These are phyloP conservation scores for Spondyliosoma cantharus DNA, from an alignment of 2,797 vertebrate genomes.

Conservation along the genomic window DNA sequence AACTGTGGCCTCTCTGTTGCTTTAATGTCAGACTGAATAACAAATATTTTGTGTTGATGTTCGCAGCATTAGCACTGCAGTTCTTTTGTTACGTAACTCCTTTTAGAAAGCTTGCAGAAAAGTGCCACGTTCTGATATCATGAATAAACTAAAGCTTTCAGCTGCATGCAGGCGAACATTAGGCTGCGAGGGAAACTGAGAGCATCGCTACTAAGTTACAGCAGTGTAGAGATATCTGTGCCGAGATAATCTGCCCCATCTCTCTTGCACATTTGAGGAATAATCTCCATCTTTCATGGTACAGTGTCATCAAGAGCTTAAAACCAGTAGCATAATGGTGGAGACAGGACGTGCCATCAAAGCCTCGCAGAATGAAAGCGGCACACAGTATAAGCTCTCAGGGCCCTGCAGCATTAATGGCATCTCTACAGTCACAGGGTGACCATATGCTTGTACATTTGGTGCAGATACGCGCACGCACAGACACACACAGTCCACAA, in stretches of 20 bases:
- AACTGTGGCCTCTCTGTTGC: constrained; percentile 23
- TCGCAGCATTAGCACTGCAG: constrained; percentile 58
- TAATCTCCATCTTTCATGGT: constrained; percentile 77
- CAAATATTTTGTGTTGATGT: constrained; percentile 50
- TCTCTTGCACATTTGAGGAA: constrained; percentile 74
- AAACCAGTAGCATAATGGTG: constrained; percentile 71
- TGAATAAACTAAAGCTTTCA: constrained; percentile 78
- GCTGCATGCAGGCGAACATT: constrained; percentile 60
- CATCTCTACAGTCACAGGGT: constrained; percentile 71
- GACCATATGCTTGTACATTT: constrained; percentile 81
- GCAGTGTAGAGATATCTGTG: constrained; percentile 57
- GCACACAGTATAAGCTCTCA: constrained; percentile 58
- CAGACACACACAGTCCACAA: constrained; percentile 27
- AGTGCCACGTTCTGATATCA: constrained; percentile 68
- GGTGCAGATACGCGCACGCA: constrained; percentile 45
- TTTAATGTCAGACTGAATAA: constrained; percentile 43
- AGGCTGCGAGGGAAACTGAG: constrained; percentile 65
- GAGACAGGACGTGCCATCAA: constrained; percentile 53
- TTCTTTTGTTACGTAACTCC: constrained; percentile 67
- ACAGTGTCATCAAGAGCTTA: constrained; percentile 78
- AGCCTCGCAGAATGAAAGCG: constrained; percentile 47
- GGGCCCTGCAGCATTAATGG: constrained; percentile 69
- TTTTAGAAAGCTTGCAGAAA: constrained; percentile 68
- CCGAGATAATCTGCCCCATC: constrained; percentile 76
- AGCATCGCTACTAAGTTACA: constrained; percentile 58